A percentile compares a stretch with the other conserved stretches of the same genome.
These are phyloP conservation scores for Diachasma alloeum DNA, from an alignment of 1,140 invertebrate species.

Conservation along the genomic window DNA sequence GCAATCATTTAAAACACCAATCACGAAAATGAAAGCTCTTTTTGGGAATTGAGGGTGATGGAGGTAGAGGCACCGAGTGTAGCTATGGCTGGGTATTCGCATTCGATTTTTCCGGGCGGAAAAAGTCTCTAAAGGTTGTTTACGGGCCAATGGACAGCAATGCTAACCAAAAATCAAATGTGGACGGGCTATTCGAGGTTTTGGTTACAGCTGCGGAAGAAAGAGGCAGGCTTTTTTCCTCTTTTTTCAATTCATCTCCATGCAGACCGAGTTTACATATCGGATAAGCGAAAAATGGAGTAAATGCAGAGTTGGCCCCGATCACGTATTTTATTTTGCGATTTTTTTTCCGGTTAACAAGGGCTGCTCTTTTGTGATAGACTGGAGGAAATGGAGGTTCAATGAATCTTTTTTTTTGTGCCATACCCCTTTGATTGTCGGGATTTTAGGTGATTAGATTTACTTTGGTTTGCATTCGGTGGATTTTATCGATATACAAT, in stretches of 20 bases:
- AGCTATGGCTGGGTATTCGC: slow-evolving; percentile 30
- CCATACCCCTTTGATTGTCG: neutral
- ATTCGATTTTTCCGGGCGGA: slow-evolving; percentile 53
- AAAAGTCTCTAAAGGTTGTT: slow-evolving; percentile 60
- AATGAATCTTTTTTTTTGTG: neutral
- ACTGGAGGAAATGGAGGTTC: neutral
- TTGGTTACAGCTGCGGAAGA: neutral
- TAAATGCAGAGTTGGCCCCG: neutral
- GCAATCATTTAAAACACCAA: slow-evolving; percentile 56
- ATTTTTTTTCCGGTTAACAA: neutral
- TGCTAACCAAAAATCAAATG: slow-evolving; percentile 61
- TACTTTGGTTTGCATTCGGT: neutral
- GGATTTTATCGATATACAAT: neutral
- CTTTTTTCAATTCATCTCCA: slow-evolving; percentile 15
- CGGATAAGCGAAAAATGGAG: slow-evolving; percentile 12
- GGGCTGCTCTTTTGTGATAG: neutral
- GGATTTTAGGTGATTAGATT: neutral
- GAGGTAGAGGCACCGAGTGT: neutral
- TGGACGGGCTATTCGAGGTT: slow-evolving; percentile 33
- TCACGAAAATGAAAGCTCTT: slow-evolving; percentile 61
- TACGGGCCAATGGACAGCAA: slow-evolving; percentile 52
- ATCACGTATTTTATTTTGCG: slow-evolving; percentile 8
- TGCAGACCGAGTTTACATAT: slow-evolving; percentile 9
- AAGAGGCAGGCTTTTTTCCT: slow-evolving; percentile 4
- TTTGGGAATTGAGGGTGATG: slow-evolving; percentile 26